A percentile compares a stretch with the other conserved stretches of the same genome.
phyloP scores from a whole-genome alignment of 64 coral and sea anemone genomes.

The Porites lutea region DNA sequence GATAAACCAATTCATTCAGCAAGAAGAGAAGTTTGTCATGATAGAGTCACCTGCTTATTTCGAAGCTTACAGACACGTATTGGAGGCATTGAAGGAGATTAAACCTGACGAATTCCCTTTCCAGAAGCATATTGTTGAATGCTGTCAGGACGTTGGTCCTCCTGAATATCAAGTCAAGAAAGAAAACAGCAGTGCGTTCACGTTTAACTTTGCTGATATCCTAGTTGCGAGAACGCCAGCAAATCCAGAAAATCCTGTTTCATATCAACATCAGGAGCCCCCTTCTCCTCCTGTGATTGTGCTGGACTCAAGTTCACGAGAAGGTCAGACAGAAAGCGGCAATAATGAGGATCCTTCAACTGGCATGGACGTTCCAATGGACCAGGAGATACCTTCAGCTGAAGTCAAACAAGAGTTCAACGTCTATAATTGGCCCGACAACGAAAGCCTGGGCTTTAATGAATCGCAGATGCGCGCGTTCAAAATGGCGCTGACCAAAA shows the following conservation, averaged over 20 bases:
- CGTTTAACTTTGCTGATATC: constrained; percentile 47
- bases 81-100: constrained; percentile 58
- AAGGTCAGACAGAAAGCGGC: neutral
- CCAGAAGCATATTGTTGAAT: neutral
- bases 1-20: neutral
- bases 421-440: constrained; percentile 37
- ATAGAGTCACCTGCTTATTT: constrained; percentile 48
- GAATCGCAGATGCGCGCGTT: constrained; percentile 81
- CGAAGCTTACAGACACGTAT: constrained; percentile 73
- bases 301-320: neutral
- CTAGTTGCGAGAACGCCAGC: neutral
- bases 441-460: constrained; percentile 71
- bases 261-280: too few species aligned
- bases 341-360: too few species aligned
- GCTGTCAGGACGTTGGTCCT: constrained; percentile 20
- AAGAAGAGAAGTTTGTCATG: constrained; percentile 64
- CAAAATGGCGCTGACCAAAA: constrained; percentile 76
- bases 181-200: neutral
- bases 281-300: too few species aligned
- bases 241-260: too few species aligned
- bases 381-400: neutral
- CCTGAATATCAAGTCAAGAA: constrained; percentile 29
- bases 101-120: constrained; percentile 69
- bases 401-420: too few species aligned
- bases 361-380: neutral